Percentiles rank a stretch among this genome's conserved stretches.
Evolutionary conservation across 2,888 invertebrate species (phyloP).

Genomic region (Heteropelma amictum): DNA sequence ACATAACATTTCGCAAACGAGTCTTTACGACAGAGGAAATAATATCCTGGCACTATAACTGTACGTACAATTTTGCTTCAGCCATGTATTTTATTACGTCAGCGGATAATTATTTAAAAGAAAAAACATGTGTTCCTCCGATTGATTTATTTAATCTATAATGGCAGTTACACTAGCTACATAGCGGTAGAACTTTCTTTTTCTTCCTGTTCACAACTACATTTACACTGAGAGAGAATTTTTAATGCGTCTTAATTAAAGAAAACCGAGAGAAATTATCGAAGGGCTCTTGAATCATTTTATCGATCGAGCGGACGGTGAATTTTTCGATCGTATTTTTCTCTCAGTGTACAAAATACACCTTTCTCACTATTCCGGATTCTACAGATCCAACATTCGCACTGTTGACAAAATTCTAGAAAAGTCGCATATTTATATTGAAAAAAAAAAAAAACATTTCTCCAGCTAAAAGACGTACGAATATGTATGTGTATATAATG

Average conservation of each 20-base stretch:
- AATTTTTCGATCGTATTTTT: not conserved
- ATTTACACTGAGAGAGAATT: conserved; percentile 7
- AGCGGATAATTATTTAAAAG: not conserved
- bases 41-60: conserved; percentile 44
- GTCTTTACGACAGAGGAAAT: conserved; percentile 35
- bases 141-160: conserved; percentile 31
- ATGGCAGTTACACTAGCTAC: conserved; percentile 40
- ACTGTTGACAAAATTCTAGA: conserved; percentile 8
- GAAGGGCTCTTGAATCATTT: too few relatives aligned
- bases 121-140: conserved; percentile 14
- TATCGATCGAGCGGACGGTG: too few relatives aligned
- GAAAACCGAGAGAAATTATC: too few relatives aligned
- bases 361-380: not conserved
- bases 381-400: conserved; percentile 29
- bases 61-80: conserved; percentile 50
- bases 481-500: too few relatives aligned
- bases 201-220: not conserved
- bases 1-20: not conserved
- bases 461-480: too few relatives aligned
- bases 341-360: conserved; percentile 7
- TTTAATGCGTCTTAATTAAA: too few relatives aligned
- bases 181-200: conserved; percentile 43
- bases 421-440: not conserved
- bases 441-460: too few relatives aligned
- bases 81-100: conserved; percentile 26